Evolutionary conservation across 2,797 vertebrate species (phyloP).

Genomic region (Siniperca scherzeri): DNA sequence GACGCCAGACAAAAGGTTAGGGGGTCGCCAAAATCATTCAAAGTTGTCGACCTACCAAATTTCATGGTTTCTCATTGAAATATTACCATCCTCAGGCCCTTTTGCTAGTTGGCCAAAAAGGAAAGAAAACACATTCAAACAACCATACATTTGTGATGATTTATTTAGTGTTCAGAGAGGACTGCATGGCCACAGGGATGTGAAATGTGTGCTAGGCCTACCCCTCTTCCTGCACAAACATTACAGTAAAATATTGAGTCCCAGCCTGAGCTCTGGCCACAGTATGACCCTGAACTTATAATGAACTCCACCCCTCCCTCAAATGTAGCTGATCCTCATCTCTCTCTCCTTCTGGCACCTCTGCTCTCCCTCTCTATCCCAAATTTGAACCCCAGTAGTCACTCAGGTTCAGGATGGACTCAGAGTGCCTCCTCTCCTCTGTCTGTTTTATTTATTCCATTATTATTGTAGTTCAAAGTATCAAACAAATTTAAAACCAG

Average conservation of each 20-base stretch:
- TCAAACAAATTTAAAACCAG: background rate
- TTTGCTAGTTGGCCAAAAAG: background rate
- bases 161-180: slow-evolving; percentile 3
- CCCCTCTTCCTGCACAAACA: background rate
- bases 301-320: slow-evolving; percentile 11
- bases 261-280: slow-evolving; percentile 3
- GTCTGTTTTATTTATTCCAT: too few relatives aligned
- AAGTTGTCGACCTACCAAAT: too few relatives aligned
- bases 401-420: background rate
- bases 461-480: too few relatives aligned
- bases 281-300: slow-evolving; percentile 3
- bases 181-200: fast-evolving
- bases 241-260: background rate
- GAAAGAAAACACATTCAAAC: background rate
- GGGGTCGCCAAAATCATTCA: background rate
- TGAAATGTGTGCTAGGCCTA: background rate
- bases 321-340: slow-evolving; percentile 1
- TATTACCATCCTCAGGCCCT: background rate
- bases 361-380: background rate
- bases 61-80: background rate
- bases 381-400: background rate
- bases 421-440: background rate
- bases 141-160: background rate
- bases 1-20: background rate
- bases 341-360: background rate